phyloP scores from a whole-genome alignment of 2,888 invertebrate genomes.

The Pristionchus arcanus region DNA sequence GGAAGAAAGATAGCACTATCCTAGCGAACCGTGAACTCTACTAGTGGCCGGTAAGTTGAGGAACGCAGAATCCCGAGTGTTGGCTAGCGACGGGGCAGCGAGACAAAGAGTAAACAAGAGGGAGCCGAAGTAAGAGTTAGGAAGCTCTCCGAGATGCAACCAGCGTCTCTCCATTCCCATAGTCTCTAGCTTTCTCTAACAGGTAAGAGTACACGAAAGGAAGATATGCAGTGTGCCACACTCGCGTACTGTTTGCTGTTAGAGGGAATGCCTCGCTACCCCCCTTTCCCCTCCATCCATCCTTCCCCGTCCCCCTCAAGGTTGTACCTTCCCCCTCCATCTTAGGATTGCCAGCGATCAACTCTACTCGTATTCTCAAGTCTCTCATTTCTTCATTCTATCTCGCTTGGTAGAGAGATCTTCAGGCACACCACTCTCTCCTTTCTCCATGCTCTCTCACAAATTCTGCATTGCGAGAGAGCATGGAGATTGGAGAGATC shows the following conservation, averaged over 20 bases:
- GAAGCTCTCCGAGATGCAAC: conserved; percentile 43
- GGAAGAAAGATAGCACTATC: background rate
- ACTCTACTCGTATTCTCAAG: no score
- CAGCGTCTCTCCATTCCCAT: background rate
- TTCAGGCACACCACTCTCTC: no score
- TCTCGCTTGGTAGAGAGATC: no score
- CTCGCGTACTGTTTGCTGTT: background rate
- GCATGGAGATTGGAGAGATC: background rate
- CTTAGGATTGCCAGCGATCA: conserved; percentile 17
- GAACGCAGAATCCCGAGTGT: conserved; percentile 17
- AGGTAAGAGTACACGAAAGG: background rate
- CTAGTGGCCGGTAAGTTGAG: background rate
- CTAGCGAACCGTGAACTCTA: background rate
- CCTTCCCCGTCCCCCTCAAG: conserved; percentile 14
- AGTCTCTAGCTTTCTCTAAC: background rate
- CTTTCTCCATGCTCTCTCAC: background rate
- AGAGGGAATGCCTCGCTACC: conserved; percentile 38
- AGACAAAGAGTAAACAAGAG: conserved; percentile 32
- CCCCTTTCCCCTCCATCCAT: background rate
- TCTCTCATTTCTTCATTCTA: no score
- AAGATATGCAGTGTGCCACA: background rate
- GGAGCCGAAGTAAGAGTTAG: background rate
- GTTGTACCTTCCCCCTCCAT: conserved; percentile 16
- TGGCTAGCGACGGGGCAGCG: background rate
- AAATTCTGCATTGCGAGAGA: background rate